Base-by-base conservation (phyloP, 2,113 vertebrate genomes). In the Platysteira castanea region DNA sequence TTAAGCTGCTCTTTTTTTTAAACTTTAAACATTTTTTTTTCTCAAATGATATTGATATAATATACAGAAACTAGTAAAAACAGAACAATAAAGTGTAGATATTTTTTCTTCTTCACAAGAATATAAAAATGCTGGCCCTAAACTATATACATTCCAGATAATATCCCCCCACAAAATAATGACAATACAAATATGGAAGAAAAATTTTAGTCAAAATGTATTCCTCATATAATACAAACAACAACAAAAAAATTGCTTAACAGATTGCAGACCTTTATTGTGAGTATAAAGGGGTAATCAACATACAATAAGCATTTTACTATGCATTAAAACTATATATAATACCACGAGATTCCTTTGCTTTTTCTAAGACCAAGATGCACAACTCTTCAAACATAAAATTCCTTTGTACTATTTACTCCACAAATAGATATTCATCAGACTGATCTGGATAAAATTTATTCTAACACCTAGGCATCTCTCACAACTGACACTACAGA, bases 201-300 rank as follows among this genome's bases (percentile, higher is more conserved):
- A 89, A 90, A 44, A 96, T 94, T 96, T 95, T 70, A 91, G 52
- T 95, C 65, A 77, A 96, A 95, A 96, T 93, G 77, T 42, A 69
- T 77, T 95, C 46, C 50, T 93, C 93, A 76, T 54, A 68, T 49
- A 94, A 91, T 67, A 64, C 85, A 93, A 96, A 94, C 54, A 92
- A 83, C 56, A 70, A 90, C 39, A 49, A 82, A 90, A 90, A 95
- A 90, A 93, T 24, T 57, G 87, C 93, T 95, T 94, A 97, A 95
- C 82, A 98, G 96, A 97, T 96, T 97, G 96, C 87, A 98, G 95
- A 93, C 87, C 97, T 96, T 97, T 97, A 94, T 95, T 96, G 95
- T 96, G 95, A 97, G 59, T 92, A 96, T 87, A 92, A 94, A 97
- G 86, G 80, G 37, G 91, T 95, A 98, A 97, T 94, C 96, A 96